A percentile compares a stretch with the other conserved stretches of the same genome.
Conservation (phyloP, 2,888 invertebrate species). For the Gymnocheta viridis region DNA sequence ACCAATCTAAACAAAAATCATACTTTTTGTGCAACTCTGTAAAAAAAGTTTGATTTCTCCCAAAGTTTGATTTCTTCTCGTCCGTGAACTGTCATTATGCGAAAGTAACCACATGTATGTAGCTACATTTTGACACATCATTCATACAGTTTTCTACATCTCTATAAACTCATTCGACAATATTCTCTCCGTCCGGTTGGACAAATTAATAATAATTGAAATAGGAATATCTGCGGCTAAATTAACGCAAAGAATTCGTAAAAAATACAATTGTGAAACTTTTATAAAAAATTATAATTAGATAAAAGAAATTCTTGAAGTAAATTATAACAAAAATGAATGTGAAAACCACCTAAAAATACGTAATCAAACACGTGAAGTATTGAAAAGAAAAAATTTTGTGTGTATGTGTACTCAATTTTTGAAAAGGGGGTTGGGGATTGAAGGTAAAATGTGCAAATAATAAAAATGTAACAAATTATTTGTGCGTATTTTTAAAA, state of each 20-base stretch:
- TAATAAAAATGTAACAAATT: conserved; percentile 16
- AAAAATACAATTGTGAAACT: conserved; percentile 17
- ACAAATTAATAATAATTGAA: conserved; percentile 26
- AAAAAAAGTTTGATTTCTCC: too few species aligned
- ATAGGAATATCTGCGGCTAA: conserved; percentile 28
- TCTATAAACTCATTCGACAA: conserved; percentile 39
- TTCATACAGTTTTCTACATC: conserved; percentile 11
- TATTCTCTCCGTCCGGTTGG: conserved; percentile 50
- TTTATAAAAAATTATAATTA: conserved; percentile 6
- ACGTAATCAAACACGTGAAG: conserved; percentile 61
- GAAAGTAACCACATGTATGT: conserved; percentile 18
- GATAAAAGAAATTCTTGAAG: conserved; percentile 9
- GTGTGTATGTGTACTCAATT: neutral
- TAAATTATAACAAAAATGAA: conserved; percentile 35
- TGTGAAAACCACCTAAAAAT: conserved; percentile 2
- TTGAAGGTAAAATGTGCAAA: conserved; percentile 49
- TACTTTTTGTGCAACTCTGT: too few species aligned
- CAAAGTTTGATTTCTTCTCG: too few species aligned
- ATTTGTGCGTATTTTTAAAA: conserved; percentile 33
- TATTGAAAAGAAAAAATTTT: conserved; percentile 3
- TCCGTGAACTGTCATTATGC: neutral
- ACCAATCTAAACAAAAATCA: too few species aligned
- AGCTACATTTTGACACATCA: conserved; percentile 37
- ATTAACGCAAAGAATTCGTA: conserved; percentile 14
- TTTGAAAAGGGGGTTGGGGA: conserved; percentile 4